Percentiles rank a stretch among this genome's conserved stretches.
Evolutionary conservation across 2,113 vertebrate genomes (phyloP).

Genomic region (Erinaceus europaeus): DNA sequence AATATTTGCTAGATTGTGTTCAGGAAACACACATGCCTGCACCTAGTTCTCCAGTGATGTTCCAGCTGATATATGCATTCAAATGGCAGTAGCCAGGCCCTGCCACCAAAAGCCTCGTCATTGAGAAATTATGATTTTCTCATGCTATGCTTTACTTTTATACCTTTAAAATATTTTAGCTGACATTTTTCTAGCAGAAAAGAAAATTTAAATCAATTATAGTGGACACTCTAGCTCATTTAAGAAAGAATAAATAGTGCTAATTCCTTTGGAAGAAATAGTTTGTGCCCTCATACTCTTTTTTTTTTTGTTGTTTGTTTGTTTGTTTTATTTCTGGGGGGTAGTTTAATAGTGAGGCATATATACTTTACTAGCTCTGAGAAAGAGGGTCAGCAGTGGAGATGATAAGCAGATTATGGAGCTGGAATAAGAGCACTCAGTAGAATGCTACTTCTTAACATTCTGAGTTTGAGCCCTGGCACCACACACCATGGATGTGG

Average conservation of each 20-base stretch:
- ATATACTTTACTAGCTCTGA: background rate
- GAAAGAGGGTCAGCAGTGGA: too few species aligned
- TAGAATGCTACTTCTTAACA: too few species aligned
- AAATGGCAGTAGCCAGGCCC: background rate
- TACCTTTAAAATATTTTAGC: background rate
- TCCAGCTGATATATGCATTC: background rate
- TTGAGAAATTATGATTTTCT: background rate
- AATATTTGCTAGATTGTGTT: background rate
- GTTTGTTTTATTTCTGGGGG: too few species aligned
- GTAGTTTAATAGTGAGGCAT: too few species aligned
- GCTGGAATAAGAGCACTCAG: too few species aligned
- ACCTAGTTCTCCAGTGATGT: background rate
- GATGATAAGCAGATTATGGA: too few species aligned
- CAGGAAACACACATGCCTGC: background rate
- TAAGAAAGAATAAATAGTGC: background rate
- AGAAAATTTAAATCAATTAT: too few species aligned
- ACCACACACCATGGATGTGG: too few species aligned
- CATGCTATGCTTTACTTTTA: background rate
- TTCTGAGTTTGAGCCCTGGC: too few species aligned
- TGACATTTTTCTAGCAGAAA: slow-evolving; percentile 4
- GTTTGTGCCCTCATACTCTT: background rate
- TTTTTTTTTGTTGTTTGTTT: too few species aligned
- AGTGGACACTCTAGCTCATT: background rate
- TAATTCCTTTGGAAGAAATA: background rate
- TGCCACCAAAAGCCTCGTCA: background rate